Evolutionary conservation across 2,797 vertebrate genomes (phyloP).

Genomic region (Sphenopsis melanotis): DNA sequence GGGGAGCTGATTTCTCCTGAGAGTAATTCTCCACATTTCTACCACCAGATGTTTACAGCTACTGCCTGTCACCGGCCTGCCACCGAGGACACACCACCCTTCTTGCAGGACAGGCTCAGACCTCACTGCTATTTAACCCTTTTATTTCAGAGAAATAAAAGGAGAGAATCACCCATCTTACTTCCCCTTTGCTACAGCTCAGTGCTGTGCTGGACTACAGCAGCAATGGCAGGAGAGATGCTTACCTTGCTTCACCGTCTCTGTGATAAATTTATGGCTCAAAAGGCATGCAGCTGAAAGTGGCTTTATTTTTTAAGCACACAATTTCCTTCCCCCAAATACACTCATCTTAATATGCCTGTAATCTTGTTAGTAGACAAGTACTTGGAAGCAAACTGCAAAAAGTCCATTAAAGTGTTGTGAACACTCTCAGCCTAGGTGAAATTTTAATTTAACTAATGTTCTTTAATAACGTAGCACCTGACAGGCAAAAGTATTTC

Average conservation of each 20-base stretch:
- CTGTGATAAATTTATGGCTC: not conserved
- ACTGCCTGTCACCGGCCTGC: not conserved
- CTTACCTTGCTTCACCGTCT: not conserved
- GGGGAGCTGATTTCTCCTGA: not conserved
- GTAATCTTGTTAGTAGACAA: not conserved
- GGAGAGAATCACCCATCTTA: not conserved
- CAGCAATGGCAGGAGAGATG: not conserved
- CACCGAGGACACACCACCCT: rapidly evolving
- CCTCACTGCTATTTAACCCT: not conserved
- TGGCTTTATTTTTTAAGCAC: not conserved
- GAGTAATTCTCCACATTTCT: not conserved
- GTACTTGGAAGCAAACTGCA: slow-evolving; percentile 2
- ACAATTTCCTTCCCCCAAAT: not conserved
- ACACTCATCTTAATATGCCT: not conserved
- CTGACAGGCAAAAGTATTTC: not conserved
- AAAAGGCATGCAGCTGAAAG: not conserved
- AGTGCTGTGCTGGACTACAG: not conserved
- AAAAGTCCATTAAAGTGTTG: not conserved
- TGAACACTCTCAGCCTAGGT: not conserved
- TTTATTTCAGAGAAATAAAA: not conserved
- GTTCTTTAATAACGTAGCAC: not conserved
- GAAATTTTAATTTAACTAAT: slow-evolving; percentile 37
- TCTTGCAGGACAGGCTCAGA: not conserved
- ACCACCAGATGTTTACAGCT: not conserved
- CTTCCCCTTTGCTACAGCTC: not conserved